These are phyloP conservation scores for Criorhina ranunculi DNA, from an alignment of 2,888 invertebrate species.

Conservation along the genomic window DNA sequence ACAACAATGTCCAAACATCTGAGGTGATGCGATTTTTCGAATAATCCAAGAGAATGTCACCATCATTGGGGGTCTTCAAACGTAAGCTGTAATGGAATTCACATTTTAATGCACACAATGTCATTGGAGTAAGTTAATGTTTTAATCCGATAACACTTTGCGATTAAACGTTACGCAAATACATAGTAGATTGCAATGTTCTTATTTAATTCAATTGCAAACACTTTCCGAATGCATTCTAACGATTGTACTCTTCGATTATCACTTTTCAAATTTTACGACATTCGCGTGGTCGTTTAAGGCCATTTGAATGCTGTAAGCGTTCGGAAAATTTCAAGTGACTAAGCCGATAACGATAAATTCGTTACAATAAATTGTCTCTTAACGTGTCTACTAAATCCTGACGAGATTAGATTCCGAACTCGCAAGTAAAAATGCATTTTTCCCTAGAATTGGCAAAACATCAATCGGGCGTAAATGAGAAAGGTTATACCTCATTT, in stretches of 20 bases:
- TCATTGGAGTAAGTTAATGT: background rate
- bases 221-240: background rate
- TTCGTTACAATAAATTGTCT: no score
- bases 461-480: no score
- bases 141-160: background rate
- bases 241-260: background rate
- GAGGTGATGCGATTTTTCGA: conserved; percentile 97
- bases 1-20: conserved; percentile 89
- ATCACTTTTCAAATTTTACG: background rate
- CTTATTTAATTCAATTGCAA: background rate
- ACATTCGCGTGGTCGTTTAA: conserved; percentile 9
- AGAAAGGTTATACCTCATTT: no score
- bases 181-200: background rate
- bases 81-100: conserved; percentile 86
- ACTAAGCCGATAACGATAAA: no score
- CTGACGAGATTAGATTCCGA: no score
- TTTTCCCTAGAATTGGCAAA: no score
- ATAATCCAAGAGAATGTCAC: conserved; percentile 96
- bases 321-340: conserved; percentile 2
- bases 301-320: conserved; percentile 5
- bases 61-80: conserved; percentile 92
- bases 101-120: background rate
- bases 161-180: background rate
- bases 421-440: no score
- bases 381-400: no score